These are phyloP conservation scores for Chaetophractus vellerosus DNA, from an alignment of 2,797 vertebrate genomes.

Conservation along the genomic window DNA sequence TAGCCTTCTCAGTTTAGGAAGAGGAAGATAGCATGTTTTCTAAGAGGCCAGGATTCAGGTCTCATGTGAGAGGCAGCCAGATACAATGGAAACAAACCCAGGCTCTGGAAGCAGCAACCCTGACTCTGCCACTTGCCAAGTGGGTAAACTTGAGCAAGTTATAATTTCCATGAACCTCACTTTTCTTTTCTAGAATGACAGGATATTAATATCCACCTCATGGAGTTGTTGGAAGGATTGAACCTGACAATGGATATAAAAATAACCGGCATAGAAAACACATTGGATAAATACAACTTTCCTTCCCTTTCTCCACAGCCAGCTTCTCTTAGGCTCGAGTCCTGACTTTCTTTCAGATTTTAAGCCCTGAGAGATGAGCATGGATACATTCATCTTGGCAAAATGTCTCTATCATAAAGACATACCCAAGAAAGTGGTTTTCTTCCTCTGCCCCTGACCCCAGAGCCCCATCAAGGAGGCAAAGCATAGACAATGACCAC, in stretches of 20 bases:
- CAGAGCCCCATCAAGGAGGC: neutral
- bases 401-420: neutral
- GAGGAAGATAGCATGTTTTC: neutral
- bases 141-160: constrained; percentile 54
- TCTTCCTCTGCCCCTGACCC: neutral
- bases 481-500: neutral
- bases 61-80: neutral
- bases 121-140: constrained; percentile 45
- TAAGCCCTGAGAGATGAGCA: neutral
- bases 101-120: constrained; percentile 46
- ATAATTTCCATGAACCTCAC: neutral
- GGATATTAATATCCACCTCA: neutral
- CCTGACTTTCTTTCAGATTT: neutral
- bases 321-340: neutral
- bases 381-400: neutral
- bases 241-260: neutral
- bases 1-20: neutral
- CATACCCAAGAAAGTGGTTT: neutral
- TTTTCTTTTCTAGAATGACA: constrained; percentile 42
- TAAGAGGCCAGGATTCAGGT: neutral
- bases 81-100: constrained; percentile 76
- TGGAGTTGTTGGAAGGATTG: neutral
- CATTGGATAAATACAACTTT: neutral
- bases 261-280: neutral
- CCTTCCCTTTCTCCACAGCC: neutral